phyloP scores from a whole-genome alignment of 2,797 vertebrate species.

The Sebastes flavidus region DNA sequence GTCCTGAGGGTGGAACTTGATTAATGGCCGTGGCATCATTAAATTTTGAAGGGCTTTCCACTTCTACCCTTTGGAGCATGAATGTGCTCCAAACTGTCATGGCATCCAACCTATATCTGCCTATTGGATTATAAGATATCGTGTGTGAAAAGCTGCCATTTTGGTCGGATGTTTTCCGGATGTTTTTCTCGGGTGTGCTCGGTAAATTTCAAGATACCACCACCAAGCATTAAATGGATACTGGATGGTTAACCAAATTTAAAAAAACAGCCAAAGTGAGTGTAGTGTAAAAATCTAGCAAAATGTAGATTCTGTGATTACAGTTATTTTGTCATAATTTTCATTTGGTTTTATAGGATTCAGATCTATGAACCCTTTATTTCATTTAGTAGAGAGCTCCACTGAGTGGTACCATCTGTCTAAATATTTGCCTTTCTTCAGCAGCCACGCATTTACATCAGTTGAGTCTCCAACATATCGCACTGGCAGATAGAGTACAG shows the following conservation, averaged over 20 bases:
- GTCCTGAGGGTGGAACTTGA: constrained; percentile 25
- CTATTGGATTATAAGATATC: constrained; percentile 17
- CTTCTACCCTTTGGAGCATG: constrained; percentile 1
- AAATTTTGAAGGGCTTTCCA: constrained; percentile 33
- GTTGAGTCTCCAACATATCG: constrained; percentile 15
- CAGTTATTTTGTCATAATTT: constrained; percentile 3
- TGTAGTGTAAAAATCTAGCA: background rate
- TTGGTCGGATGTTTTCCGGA: background rate
- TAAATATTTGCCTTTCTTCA: constrained; percentile 47
- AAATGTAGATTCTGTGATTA: background rate
- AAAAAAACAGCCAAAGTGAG: background rate
- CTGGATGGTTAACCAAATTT: background rate
- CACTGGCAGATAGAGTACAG: constrained; percentile 13
- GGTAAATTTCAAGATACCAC: background rate
- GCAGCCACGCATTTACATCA: constrained; percentile 34
- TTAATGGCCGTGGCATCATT: constrained; percentile 44
- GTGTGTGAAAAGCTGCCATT: constrained; percentile 20
- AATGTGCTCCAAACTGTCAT: constrained; percentile 9
- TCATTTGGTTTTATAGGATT: constrained; percentile 9
- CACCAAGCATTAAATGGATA: background rate
- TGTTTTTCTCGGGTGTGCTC: background rate
- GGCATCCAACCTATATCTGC: constrained; percentile 8
- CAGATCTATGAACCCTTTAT: constrained; percentile 20
- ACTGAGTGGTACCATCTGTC: constrained; percentile 42
- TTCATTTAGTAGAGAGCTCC: constrained; percentile 3